Conservation (phyloP, 2,113 vertebrate genomes). For the Scomber japonicus region DNA sequence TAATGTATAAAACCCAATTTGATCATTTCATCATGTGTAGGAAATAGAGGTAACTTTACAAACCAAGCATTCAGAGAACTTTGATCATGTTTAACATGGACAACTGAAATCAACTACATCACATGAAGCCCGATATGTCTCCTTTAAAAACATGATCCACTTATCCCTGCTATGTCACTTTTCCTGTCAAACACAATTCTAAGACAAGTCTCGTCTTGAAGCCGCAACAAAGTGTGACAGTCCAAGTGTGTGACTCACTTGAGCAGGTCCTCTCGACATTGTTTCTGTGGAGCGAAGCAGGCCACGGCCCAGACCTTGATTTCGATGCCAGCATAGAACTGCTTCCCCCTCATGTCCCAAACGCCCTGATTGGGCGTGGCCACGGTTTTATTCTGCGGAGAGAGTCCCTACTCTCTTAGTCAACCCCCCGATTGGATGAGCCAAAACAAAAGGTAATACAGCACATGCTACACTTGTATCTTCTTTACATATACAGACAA, state of each 20-base stretch:
- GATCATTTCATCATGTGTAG: no score
- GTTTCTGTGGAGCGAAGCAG: constrained; percentile 98
- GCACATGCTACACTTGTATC: neutral
- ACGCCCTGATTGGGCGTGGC: constrained; percentile 99
- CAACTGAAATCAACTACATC: no score
- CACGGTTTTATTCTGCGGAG: constrained; percentile 96
- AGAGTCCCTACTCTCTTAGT: constrained; percentile 87
- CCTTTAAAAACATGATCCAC: neutral
- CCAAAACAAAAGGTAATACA: constrained; percentile 48
- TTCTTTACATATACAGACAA: neutral
- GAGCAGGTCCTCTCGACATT: constrained; percentile 96
- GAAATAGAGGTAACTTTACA: no score
- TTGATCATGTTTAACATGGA: no score
- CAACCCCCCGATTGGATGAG: constrained; percentile 74
- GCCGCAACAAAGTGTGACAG: neutral
- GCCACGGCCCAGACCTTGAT: constrained; percentile 99
- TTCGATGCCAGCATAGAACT: constrained; percentile 99
- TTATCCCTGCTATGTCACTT: no score
- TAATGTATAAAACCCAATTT: no score
- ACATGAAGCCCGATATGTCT: no score
- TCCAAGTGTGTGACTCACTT: constrained; percentile 88
- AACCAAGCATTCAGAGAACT: no score
- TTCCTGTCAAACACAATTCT: neutral
- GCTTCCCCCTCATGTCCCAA: constrained; percentile 99
- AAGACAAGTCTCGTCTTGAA: neutral